These are phyloP conservation scores for Leptoclinus maculatus DNA, from an alignment of 2,797 vertebrate species.

Conservation along the genomic window DNA sequence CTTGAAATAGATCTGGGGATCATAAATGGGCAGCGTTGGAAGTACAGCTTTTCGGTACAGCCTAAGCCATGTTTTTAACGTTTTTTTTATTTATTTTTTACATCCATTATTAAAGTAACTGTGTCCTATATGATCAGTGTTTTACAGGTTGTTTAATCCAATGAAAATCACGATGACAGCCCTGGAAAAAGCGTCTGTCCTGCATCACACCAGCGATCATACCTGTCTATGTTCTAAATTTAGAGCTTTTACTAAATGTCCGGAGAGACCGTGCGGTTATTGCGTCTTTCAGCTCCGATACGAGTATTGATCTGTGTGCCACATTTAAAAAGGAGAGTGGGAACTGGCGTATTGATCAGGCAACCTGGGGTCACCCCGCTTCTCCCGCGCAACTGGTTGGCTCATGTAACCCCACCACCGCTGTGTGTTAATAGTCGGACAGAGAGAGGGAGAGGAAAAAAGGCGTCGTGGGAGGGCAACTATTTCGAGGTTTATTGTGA, in stretches of 20 bases:
- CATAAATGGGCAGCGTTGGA: background rate
- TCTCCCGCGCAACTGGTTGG: constrained; percentile 71
- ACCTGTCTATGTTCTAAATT: constrained; percentile 63
- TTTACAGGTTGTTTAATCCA: background rate
- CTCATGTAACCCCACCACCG: constrained; percentile 47
- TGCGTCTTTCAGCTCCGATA: constrained; percentile 81
- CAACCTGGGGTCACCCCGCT: constrained; percentile 79
- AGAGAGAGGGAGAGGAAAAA: constrained; percentile 9
- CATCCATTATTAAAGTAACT: background rate
- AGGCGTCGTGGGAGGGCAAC: constrained; percentile 38
- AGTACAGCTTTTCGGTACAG: background rate
- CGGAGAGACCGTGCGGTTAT: constrained; percentile 74
- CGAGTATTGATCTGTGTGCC: constrained; percentile 82
- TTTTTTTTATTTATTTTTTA: background rate
- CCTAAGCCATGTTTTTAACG: background rate
- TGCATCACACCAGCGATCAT: constrained; percentile 8
- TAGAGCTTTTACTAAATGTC: constrained; percentile 70
- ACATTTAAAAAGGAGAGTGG: constrained; percentile 85
- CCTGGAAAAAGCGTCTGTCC: background rate
- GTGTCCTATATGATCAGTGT: background rate
- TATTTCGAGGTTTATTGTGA: constrained; percentile 70
- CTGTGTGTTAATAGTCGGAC: constrained; percentile 44
- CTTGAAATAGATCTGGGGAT: constrained; percentile 47
- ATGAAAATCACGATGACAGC: background rate
- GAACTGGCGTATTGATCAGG: constrained; percentile 83